Base-by-base conservation (phyloP, 2,888 invertebrate species). In the Eustalomyia histrio region DNA sequence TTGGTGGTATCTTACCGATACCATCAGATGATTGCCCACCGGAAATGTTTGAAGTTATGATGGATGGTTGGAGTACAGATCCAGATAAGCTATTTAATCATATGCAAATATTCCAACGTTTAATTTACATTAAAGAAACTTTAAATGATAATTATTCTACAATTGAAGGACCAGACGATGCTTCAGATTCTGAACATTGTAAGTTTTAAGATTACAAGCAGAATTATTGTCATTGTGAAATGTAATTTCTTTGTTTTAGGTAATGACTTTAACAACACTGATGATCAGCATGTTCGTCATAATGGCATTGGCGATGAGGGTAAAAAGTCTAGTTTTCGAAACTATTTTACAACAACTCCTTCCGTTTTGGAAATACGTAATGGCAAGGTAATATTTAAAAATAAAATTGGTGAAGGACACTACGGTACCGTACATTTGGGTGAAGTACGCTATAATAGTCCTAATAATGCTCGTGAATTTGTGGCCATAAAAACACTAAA, bases 381-480 rank as follows among this genome's bases (percentile, higher is more conserved):
- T 73, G 89, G 88, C 18, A 88, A 88, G 72, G 84, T 90, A 10
- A 87, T 89, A 52, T 88, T 86, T 69, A 87, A 87, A 55, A 84
- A 89, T 39, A 87, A 86, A 84, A 88, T 88, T 57, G 90, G 90
- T 21, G 88, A 95, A 93, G 97, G 97, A 1, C 96, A 95, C 90
- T 97, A 97, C 89, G 97, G 97, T 0, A 95, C 95, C 86, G 97
- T 97, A 1, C 96, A 93, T 90, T 93, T 93, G 84, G 97, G 96
- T 0, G 87, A 86, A 64, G 83, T 90, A 57, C 87, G 87, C 39
- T 89, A 86, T 75, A 75, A 86, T 55, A 83, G 87, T 35, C 84
- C 85, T 29, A 83, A 85, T 33, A 84, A 84, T 3, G 73, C 83
- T 16, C 83, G 82, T 17, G 87, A 87, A 69, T 94, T 93, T 85